These are phyloP conservation scores for Leptura quadrifasciata DNA, from an alignment of 2,888 invertebrate genomes.

Conservation along the genomic window DNA sequence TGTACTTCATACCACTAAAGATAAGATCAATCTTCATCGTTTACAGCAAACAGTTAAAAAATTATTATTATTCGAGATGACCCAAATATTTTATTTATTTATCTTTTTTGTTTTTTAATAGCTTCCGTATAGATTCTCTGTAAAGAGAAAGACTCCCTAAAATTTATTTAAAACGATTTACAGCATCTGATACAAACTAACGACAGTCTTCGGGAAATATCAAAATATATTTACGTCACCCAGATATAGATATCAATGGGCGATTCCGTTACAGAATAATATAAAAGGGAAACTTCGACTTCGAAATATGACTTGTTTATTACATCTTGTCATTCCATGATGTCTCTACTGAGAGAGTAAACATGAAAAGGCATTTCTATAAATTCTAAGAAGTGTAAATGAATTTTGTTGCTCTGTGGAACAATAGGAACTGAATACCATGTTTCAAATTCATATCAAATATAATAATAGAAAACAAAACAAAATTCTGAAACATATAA, in stretches of 20 bases:
- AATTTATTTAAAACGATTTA: background rate
- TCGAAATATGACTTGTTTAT: background rate
- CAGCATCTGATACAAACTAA: background rate
- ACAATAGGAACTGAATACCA: background rate
- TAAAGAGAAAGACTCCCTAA: background rate
- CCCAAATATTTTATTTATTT: background rate
- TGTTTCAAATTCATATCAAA: background rate
- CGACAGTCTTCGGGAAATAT: conserved; percentile 2
- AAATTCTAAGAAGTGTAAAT: conserved; percentile 7
- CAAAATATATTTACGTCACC: conserved; percentile 7
- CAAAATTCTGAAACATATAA: no score
- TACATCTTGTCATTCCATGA: background rate
- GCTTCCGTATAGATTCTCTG: background rate
- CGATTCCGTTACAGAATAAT: conserved; percentile 1
- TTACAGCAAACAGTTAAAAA: no score
- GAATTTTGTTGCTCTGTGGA: background rate
- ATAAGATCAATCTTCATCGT: no score
- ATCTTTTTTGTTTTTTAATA: background rate
- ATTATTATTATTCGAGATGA: background rate
- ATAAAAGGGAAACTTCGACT: background rate
- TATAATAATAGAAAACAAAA: no score
- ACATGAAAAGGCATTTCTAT: background rate
- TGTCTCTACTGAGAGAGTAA: background rate
- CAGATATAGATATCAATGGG: conserved; percentile 3
- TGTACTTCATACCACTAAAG: no score